Evolutionary conservation across 2,113 vertebrate species (phyloP), one percentile per base, ranked within the genome.

Genomic region (Nannobrachium achirus): DNA sequence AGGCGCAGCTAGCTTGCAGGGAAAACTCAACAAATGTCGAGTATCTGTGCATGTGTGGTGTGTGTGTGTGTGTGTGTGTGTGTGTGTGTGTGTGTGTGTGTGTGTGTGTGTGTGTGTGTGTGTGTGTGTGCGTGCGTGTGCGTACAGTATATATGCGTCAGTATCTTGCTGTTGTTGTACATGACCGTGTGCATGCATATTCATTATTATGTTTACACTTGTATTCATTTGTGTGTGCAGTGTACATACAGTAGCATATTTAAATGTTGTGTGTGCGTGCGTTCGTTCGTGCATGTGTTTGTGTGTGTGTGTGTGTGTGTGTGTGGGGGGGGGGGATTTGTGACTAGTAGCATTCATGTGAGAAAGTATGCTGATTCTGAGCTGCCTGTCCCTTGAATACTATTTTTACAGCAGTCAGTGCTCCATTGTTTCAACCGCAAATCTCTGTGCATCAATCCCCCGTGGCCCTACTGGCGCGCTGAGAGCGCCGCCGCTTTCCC

Each of bases 401-500:
- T 84, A 83, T 88, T 90, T 89, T 88, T 85, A 85, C 70, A 75
- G 73, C 83, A 83, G 87, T 75, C 79, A 75, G 78, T 15, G 71
- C 68, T 73, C 55, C 79, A 71, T 87, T 89, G 80, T 89, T 89
- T 81, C 42, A 82, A 86, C 86, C 89, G 80, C 90, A 89, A 82
- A 84, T 85, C 85, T 86, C 68, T 48, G 63, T 8, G 63, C 83
- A 88, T 84, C 67, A 66, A 75, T 86, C 80, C 85, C 85, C 82
- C 52, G 75, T 18, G 79, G 78, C 59, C 65, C 70, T 48, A 13
- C 78, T 81, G 63, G 66, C 71, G 83, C 76, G 66, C 70, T 63
- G 64, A 70, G 57, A 50, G 75, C 50, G 80, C 78, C 78, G 82
- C 85, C 71, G n/a, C 72, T 82, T 71, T 84, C 69, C 72, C 77